Conservation (phyloP, 1,140 invertebrate species). For the Drosophila leontia region DNA sequence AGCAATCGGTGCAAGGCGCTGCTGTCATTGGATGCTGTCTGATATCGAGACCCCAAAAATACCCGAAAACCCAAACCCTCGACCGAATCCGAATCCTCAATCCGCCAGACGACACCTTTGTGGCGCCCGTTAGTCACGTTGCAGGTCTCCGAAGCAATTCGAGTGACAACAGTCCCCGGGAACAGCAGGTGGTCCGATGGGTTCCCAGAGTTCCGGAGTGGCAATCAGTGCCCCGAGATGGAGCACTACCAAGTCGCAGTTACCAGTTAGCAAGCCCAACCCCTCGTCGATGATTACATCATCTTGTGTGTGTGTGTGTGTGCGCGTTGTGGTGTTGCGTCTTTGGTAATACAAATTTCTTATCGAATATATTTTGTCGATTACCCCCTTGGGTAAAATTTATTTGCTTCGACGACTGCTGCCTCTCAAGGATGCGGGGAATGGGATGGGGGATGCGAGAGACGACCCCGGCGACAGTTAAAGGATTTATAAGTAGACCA, state of each 20-base stretch:
- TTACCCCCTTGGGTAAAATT: conserved; percentile 85
- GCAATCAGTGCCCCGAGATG: conserved; percentile 63
- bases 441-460: not conserved
- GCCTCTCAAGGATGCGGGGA: conserved; percentile 10
- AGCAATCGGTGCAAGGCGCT: conserved; percentile 76
- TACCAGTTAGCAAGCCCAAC: not conserved
- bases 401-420: conserved; percentile 84
- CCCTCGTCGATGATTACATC: conserved; percentile 79
- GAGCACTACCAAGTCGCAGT: conserved; percentile 10
- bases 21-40: conserved; percentile 46
- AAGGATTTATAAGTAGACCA: conserved; percentile 79
- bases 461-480: conserved; percentile 74
- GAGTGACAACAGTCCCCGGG: conserved; percentile 66
- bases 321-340: conserved; percentile 11
- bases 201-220: conserved; percentile 12
- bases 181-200: conserved; percentile 27
- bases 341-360: conserved; percentile 75
- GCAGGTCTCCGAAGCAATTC: conserved; percentile 76
- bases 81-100: conserved; percentile 1
- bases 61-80: conserved; percentile 1
- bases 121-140: conserved; percentile 74
- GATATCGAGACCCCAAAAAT: conserved; percentile 33
- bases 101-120: conserved; percentile 78
- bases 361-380: conserved; percentile 84
- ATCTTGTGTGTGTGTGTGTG: conserved; percentile 58